Base-by-base conservation (phyloP, 2,797 vertebrate genomes). In the Adrianichthys oophorus region DNA sequence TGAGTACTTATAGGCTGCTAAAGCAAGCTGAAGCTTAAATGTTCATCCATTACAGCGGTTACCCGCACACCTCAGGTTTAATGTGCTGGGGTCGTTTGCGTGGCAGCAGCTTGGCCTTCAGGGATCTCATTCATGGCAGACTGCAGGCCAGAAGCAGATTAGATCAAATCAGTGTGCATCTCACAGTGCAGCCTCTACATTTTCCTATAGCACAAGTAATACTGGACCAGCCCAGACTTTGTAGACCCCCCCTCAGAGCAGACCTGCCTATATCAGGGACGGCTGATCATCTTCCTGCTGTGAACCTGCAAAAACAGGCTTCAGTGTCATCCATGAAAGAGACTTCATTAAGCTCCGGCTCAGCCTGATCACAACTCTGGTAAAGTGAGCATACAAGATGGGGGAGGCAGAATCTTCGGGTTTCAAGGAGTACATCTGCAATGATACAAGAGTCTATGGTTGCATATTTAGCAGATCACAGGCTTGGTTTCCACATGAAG, bases 1-100 rank as follows among this genome's bases (percentile, higher is more conserved):
- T 85, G 82, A 83, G 78, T 74, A 67, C 83, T 91, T 87, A 89
- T 80, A 74, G 80, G 81, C 80, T 70, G 80, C 72, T 79, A 70
- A 89, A 85, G 70, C 57, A 71, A 84, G 84, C 79, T 80, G 70
- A 59, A 70, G 70, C 80, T 79, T 72, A 87, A 80, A 76, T 56
- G 68, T 79, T 87, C 83, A 85, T 91, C 82, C 74, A 89, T 90
- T 89, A 87, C 68, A 51, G 59, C 18, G 29, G 62, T 80, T 62
- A 57, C 86, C 83, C 21, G 65, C 84, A 70, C 83, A 71, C 75
- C 75, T 73, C 76, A 62, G 63, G 81, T 86, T 86, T 90, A 90
- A 88, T 91, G 89, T 81, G 83, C 83, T 65, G 64, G 85, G 85
- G 85, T 86, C 78, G 85, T 91, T 90, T 90, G 86, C 84, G 86